Conservation (phyloP, 2,113 vertebrate species). For the Noctilio leporinus region DNA sequence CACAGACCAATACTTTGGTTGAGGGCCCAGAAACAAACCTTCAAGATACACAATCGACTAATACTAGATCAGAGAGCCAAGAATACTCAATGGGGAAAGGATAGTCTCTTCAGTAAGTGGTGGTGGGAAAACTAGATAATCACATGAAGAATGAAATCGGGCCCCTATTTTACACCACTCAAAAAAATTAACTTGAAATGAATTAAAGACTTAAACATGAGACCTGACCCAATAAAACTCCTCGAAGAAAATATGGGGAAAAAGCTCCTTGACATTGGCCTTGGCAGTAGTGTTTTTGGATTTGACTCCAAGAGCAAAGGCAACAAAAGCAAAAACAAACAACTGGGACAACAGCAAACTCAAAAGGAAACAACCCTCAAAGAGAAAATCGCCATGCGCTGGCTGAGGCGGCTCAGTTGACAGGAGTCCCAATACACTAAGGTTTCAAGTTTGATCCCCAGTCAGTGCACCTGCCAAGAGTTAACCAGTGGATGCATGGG, state of each 20-base stretch:
- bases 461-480: no score
- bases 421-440: no score
- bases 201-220: neutral
- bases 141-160: neutral
- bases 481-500: no score
- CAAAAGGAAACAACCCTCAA: neutral
- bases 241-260: neutral
- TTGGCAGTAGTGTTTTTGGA: neutral
- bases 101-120: neutral
- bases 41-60: neutral
- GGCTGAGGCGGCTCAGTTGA: no score
- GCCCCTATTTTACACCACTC: neutral
- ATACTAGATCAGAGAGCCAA: neutral
- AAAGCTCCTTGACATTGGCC: neutral
- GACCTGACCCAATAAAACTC: neutral
- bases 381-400: neutral
- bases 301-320: neutral
- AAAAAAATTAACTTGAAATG: neutral
- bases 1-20: neutral
- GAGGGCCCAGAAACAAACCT: neutral
- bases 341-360: neutral
- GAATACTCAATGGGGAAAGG: neutral
- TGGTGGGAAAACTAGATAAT: neutral
- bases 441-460: no score
- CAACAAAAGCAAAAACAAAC: neutral